phyloP scores from a whole-genome alignment of 2,797 vertebrate species.

The Balearica regulorum region DNA sequence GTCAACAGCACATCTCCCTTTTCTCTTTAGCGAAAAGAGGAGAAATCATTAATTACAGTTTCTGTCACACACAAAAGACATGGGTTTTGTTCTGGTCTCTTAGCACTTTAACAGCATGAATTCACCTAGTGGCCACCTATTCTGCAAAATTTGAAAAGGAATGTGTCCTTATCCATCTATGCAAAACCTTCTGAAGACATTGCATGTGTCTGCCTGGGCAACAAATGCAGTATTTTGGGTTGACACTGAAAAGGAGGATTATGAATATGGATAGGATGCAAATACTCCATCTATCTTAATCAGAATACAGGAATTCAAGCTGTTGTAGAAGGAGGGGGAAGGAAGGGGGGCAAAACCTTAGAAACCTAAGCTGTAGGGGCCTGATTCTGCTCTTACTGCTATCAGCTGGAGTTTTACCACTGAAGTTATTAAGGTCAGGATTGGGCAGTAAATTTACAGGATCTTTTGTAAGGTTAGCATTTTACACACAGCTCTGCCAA shows the following conservation, averaged over 20 bases:
- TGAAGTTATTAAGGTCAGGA: background rate
- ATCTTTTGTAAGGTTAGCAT: background rate
- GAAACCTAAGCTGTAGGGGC: background rate
- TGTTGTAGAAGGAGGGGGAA: conserved; percentile 54
- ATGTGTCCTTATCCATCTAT: conserved; percentile 78
- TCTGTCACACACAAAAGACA: conserved; percentile 87
- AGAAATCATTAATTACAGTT: conserved; percentile 96
- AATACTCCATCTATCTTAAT: conserved; percentile 81
- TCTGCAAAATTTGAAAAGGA: conserved; percentile 84
- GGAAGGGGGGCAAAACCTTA: conserved; percentile 2
- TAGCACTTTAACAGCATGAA: conserved; percentile 81
- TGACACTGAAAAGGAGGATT: conserved; percentile 75
- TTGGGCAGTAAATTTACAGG: conserved; percentile 18
- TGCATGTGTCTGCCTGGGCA: conserved; percentile 81
- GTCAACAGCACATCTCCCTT: conserved; percentile 82
- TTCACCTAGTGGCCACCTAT: conserved; percentile 89
- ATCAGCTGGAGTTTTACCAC: background rate
- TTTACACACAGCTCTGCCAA: background rate
- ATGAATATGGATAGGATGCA: conserved; percentile 82
- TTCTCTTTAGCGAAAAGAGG: conserved; percentile 83
- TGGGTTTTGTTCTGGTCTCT: conserved; percentile 80
- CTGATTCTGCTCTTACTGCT: background rate
- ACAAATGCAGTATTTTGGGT: conserved; percentile 82
- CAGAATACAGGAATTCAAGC: conserved; percentile 79
- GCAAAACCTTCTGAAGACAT: conserved; percentile 82